phyloP scores from a whole-genome alignment of 2,888 invertebrate genomes.

The Embidobia sp. region DNA sequence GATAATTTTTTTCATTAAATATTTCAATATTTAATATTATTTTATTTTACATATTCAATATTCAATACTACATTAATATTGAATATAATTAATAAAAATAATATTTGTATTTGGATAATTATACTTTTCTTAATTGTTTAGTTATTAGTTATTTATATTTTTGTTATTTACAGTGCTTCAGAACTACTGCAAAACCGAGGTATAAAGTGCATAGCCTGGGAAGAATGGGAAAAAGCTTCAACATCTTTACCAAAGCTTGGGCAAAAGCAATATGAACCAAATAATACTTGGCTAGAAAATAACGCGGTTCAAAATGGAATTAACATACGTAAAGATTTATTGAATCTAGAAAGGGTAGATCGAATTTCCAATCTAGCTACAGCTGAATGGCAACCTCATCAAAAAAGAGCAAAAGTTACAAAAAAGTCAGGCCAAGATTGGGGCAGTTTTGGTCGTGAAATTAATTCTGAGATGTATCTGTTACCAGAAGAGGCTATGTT shows the following conservation, averaged over 20 bases:
- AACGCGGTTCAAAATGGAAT: constrained; percentile 84
- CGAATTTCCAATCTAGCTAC: constrained; percentile 83
- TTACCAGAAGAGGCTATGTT: constrained; percentile 86
- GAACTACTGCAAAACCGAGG: constrained; percentile 76
- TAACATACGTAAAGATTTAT: constrained; percentile 82
- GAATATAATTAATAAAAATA: too few species aligned
- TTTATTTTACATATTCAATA: too few species aligned
- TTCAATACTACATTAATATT: too few species aligned
- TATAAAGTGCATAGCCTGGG: constrained; percentile 71
- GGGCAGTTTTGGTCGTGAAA: constrained; percentile 83
- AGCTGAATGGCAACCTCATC: constrained; percentile 83
- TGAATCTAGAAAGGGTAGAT: constrained; percentile 84
- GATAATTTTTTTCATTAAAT: too few species aligned
- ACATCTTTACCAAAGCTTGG: constrained; percentile 83
- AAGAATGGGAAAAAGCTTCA: constrained; percentile 80
- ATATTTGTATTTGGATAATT: too few species aligned
- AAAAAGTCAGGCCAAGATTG: constrained; percentile 83
- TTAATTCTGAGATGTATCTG: constrained; percentile 82
- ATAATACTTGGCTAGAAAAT: constrained; percentile 84
- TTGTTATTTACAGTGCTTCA: constrained; percentile 70
- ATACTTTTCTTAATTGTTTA: too few species aligned
- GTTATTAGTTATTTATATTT: background rate
- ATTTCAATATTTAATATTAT: too few species aligned
- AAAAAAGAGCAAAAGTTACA: constrained; percentile 83
- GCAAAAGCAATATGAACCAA: constrained; percentile 83